phyloP scores from a whole-genome alignment of 2,113 vertebrate species.

The Tachysurus vachellii region DNA sequence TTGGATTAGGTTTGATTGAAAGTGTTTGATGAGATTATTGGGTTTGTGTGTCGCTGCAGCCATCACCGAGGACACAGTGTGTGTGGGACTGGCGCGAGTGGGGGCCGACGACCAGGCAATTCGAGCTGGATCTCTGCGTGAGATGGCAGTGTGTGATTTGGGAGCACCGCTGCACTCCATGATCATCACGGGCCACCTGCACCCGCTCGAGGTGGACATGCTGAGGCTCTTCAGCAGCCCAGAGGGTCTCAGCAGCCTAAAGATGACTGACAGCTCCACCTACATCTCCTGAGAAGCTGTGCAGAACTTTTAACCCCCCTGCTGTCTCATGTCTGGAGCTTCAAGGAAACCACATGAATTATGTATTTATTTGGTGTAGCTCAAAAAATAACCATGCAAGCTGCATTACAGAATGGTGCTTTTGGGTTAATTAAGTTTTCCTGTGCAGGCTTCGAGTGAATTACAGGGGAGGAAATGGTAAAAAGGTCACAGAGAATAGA shows the following conservation, averaged over 20 bases:
- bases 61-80: constrained; percentile 70
- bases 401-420: constrained; percentile 6
- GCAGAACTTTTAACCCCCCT: not conserved
- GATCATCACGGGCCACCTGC: constrained; percentile 83
- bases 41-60: constrained; percentile 56
- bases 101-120: constrained; percentile 86
- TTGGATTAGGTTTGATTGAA: constrained; percentile 44
- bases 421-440: not conserved
- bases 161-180: constrained; percentile 89
- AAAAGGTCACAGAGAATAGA: constrained; percentile 13
- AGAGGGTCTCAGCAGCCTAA: constrained; percentile 62
- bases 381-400: not conserved
- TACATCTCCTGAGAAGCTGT: constrained; percentile 62
- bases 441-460: not conserved
- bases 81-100: constrained; percentile 82
- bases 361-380: not conserved
- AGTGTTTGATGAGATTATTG: constrained; percentile 14
- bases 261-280: constrained; percentile 68
- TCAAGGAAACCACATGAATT: constrained; percentile 18
- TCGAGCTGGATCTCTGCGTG: constrained; percentile 74
- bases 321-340: not conserved
- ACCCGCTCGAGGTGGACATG: constrained; percentile 94
- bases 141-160: constrained; percentile 82
- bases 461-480: constrained; percentile 37
- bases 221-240: constrained; percentile 79